Evolutionary conservation across 2,888 invertebrate genomes (phyloP).

Genomic region (Parelbella ahira): DNA sequence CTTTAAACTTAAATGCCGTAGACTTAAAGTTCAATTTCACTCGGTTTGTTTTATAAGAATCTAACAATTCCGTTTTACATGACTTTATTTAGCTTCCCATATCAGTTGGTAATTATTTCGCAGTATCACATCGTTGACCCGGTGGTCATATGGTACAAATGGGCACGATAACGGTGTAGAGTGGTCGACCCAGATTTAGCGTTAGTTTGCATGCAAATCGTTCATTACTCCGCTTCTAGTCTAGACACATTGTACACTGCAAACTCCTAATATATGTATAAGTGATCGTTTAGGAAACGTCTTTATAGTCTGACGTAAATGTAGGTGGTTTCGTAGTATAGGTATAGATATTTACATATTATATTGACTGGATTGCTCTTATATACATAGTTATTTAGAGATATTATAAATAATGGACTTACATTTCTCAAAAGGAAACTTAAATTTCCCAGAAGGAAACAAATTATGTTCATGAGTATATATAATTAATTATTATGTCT

Average conservation of each 20-base stretch:
- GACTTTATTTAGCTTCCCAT: constrained; percentile 4
- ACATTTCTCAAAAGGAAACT: too few relatives aligned
- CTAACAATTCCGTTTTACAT: constrained; percentile 5
- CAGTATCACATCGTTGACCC: constrained; percentile 15
- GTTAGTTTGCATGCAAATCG: constrained; percentile 20
- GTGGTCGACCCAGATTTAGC: constrained; percentile 17
- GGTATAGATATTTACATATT: too few relatives aligned
- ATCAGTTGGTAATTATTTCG: constrained; percentile 19
- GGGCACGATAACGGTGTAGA: constrained; percentile 14
- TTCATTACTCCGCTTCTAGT: constrained; percentile 16
- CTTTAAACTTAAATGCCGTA: not conserved
- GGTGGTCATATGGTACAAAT: constrained; percentile 3
- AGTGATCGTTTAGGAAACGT: too few relatives aligned
- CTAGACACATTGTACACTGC: constrained; percentile 17
- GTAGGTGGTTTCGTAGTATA: too few relatives aligned
- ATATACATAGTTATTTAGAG: too few relatives aligned
- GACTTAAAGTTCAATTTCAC: constrained; percentile 1
- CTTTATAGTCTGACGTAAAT: too few relatives aligned
- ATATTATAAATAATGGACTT: too few relatives aligned
- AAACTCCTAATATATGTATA: not conserved
- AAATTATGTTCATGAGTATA: too few relatives aligned
- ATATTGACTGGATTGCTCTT: too few relatives aligned
- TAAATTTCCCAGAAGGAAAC: too few relatives aligned
- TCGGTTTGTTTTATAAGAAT: too few relatives aligned
- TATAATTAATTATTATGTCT: too few relatives aligned